These are phyloP conservation scores for Tricholauxania praeusta DNA, from an alignment of 2,888 invertebrate species.

Conservation along the genomic window DNA sequence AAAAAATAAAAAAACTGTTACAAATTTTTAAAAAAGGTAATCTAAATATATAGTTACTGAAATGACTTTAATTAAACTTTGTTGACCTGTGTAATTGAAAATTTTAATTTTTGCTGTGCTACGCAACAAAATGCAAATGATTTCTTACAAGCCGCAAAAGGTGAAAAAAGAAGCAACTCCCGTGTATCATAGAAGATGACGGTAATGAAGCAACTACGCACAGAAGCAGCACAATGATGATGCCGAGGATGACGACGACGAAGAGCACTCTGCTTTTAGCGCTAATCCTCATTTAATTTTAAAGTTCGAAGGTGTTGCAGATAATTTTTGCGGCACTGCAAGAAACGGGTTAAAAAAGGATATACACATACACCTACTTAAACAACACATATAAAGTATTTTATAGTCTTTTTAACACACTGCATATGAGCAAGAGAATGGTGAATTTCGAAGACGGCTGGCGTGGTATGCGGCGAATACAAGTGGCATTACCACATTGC, in stretches of 20 bases:
- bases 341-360: constrained; percentile 48
- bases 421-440: constrained; percentile 21
- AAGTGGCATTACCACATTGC: constrained; percentile 59
- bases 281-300: constrained; percentile 67
- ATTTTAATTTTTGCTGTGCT: constrained; percentile 15
- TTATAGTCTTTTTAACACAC: constrained; percentile 50
- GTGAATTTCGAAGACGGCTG: constrained; percentile 3
- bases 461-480: constrained; percentile 1
- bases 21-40: too few species aligned
- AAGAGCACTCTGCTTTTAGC: constrained; percentile 18
- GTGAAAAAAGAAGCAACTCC: not conserved
- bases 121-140: constrained; percentile 21
- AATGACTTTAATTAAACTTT: not conserved
- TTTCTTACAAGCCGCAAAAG: constrained; percentile 9
- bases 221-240: not conserved
- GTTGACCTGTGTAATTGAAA: not conserved
- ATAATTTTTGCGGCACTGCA: constrained; percentile 62
- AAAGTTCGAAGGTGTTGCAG: constrained; percentile 67
- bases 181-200: not conserved
- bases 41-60: too few species aligned
- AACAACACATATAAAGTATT: constrained; percentile 54
- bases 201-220: constrained; percentile 17
- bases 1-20: too few species aligned
- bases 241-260: not conserved
- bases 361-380: constrained; percentile 33